A percentile compares a stretch with the other conserved stretches of the same genome.
These are phyloP conservation scores for Aspidapion aeneum DNA, from an alignment of 2,888 invertebrate genomes.

Conservation along the genomic window DNA sequence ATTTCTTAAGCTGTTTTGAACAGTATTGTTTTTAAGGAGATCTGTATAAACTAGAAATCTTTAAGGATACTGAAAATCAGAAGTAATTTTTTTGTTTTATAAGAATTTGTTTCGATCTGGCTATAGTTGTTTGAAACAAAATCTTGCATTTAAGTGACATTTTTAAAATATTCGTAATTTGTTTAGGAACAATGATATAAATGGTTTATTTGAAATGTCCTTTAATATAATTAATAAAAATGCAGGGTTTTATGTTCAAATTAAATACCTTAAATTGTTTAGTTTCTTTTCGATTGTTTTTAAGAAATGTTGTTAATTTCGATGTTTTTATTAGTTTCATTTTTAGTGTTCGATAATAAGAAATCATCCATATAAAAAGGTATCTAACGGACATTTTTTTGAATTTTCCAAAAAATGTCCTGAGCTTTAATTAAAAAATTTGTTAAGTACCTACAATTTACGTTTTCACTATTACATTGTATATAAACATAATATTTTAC, in stretches of 20 bases:
- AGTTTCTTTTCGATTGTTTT: background rate
- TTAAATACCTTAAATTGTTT: background rate
- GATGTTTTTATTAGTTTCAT: background rate
- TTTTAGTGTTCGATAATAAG: background rate
- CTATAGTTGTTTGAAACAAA: no score
- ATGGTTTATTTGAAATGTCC: no score
- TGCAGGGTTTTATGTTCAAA: no score
- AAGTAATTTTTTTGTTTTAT: background rate
- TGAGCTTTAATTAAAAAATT: constrained; percentile 8
- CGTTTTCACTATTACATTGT: constrained; percentile 49
- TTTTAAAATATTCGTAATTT: no score
- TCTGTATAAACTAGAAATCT: constrained; percentile 43
- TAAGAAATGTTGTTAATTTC: background rate
- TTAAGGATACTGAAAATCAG: background rate
- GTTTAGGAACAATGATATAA: no score
- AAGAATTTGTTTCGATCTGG: background rate
- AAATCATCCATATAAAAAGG: background rate
- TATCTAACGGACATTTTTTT: background rate
- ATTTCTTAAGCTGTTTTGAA: constrained; percentile 35
- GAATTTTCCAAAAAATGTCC: background rate
- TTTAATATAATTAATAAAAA: no score
- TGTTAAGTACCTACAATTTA: constrained; percentile 47
- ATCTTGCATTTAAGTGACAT: no score
- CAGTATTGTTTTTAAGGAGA: constrained; percentile 37
- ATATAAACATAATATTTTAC: constrained; percentile 49